Conservation (phyloP, 2,113 vertebrate species). For the Ptyas mucosa region DNA sequence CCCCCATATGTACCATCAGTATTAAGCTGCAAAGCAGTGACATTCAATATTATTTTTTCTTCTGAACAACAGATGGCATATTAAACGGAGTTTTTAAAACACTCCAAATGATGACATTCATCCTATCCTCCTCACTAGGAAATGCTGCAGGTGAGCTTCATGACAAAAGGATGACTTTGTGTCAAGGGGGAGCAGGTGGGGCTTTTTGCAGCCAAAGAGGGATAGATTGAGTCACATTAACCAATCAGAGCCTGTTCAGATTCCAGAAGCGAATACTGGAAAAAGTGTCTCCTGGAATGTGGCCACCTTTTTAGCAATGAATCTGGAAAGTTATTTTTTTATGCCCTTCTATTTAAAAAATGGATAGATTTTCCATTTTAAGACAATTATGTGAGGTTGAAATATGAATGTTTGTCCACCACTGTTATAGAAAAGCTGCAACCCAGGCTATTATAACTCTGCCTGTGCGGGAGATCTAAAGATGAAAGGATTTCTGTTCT, state of each 20-base stretch:
- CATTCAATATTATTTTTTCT: not conserved
- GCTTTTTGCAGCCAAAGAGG: not conserved
- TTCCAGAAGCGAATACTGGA: not conserved
- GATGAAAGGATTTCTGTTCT: not conserved
- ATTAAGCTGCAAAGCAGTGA: not conserved
- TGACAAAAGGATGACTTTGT: not conserved
- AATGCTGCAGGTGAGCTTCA: not conserved
- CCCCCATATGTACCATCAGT: not conserved
- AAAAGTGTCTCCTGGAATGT: not conserved
- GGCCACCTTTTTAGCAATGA: not conserved
- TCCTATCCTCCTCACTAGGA: not conserved
- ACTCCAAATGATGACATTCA: not conserved
- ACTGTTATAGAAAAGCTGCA: not conserved
- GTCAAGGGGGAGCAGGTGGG: not conserved
- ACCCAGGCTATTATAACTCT: not conserved
- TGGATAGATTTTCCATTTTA: conserved; percentile 5
- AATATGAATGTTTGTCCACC: not conserved
- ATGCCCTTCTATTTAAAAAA: not conserved
- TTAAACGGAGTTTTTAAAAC: not conserved
- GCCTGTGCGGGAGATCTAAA: not conserved
- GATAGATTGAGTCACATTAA: not conserved
- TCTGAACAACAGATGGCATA: not conserved
- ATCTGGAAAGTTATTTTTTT: not conserved
- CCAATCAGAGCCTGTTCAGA: not conserved
- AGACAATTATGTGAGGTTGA: not conserved